Evolutionary conservation across 2,797 vertebrate species (phyloP).

Genomic region (Megalops cyprinoides): DNA sequence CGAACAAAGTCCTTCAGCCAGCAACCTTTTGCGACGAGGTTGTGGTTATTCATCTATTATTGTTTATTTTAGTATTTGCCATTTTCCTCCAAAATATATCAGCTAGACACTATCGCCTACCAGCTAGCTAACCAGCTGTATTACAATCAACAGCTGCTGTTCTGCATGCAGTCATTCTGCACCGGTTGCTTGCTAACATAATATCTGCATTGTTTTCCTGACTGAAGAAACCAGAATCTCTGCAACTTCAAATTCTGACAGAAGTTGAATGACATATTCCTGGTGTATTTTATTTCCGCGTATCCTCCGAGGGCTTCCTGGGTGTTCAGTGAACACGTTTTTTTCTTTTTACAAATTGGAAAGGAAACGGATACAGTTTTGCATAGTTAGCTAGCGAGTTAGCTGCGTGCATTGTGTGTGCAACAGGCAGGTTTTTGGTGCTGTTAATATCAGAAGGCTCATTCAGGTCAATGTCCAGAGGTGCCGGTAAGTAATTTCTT

Average conservation of each 20-base stretch:
- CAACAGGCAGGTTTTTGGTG: constrained; percentile 12
- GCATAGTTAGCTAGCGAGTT: constrained; percentile 12
- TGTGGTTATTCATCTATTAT: constrained; percentile 6
- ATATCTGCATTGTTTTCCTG: constrained; percentile 13
- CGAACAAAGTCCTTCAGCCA: constrained; percentile 37
- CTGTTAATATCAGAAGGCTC: constrained; percentile 9
- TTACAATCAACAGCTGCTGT: constrained; percentile 17
- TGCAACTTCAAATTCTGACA: constrained; percentile 12
- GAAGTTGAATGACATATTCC: constrained; percentile 21
- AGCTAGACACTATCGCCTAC: neutral
- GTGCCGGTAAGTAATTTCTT: constrained; percentile 23
- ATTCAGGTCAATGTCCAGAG: constrained; percentile 37
- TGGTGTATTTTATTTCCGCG: neutral
- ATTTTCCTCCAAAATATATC: constrained; percentile 6
- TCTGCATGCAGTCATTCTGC: constrained; percentile 28
- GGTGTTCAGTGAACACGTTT: constrained; percentile 6
- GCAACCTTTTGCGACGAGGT: constrained; percentile 22
- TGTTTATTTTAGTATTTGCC: constrained; percentile 14
- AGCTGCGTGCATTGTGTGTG: constrained; percentile 22
- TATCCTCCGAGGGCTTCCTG: constrained; percentile 9
- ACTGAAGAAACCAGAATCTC: constrained; percentile 1
- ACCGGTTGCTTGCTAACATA: constrained; percentile 28
- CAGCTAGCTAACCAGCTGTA: constrained; percentile 5
- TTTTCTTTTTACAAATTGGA: constrained; percentile 21
- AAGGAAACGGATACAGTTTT: constrained; percentile 32